Conservation (phyloP, 2,888 invertebrate species). For the Ormyrus labotus region DNA sequence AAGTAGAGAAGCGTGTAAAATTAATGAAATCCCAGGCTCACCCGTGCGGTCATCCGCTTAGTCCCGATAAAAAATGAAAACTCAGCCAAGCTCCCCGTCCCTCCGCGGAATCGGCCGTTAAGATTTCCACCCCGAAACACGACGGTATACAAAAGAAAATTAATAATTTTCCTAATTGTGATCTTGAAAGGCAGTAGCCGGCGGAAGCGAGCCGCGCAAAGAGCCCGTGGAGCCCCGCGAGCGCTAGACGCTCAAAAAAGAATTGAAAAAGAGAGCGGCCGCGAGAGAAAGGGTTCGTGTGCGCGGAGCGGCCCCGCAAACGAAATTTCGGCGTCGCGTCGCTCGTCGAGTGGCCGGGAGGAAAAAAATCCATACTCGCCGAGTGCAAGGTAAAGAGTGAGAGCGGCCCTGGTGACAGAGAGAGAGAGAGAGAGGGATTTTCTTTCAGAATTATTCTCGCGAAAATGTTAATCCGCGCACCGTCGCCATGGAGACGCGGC, state of each 20-base stretch:
- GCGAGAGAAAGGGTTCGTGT: neutral
- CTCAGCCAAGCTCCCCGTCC: neutral
- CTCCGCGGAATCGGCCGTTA: slow-evolving; percentile 9
- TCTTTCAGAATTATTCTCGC: slow-evolving; percentile 66
- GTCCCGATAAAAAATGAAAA: neutral
- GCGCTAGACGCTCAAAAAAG: slow-evolving; percentile 46
- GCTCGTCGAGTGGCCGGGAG: slow-evolving; percentile 67
- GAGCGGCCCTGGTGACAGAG: slow-evolving; percentile 8
- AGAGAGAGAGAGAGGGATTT: slow-evolving; percentile 52
- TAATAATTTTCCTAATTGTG: slow-evolving; percentile 54
- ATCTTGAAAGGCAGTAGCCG: slow-evolving; percentile 12
- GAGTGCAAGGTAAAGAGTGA: slow-evolving; percentile 51
- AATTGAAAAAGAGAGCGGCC: slow-evolving; percentile 28
- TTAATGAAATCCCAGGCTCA: slow-evolving; percentile 36
- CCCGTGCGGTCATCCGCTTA: neutral
- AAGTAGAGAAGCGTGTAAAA: slow-evolving; percentile 32
- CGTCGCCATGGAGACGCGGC: slow-evolving; percentile 51
- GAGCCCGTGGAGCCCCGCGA: neutral
- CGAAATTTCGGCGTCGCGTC: slow-evolving; percentile 72
- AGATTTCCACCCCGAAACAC: slow-evolving; percentile 8
- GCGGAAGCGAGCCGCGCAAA: slow-evolving; percentile 20
- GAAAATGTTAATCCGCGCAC: slow-evolving; percentile 69
- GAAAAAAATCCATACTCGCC: slow-evolving; percentile 70
- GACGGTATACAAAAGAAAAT: neutral
- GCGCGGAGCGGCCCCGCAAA: slow-evolving; percentile 39